These are phyloP conservation scores for Drosophila fulvimacula DNA, from an alignment of 2,888 invertebrate species.

Conservation along the genomic window DNA sequence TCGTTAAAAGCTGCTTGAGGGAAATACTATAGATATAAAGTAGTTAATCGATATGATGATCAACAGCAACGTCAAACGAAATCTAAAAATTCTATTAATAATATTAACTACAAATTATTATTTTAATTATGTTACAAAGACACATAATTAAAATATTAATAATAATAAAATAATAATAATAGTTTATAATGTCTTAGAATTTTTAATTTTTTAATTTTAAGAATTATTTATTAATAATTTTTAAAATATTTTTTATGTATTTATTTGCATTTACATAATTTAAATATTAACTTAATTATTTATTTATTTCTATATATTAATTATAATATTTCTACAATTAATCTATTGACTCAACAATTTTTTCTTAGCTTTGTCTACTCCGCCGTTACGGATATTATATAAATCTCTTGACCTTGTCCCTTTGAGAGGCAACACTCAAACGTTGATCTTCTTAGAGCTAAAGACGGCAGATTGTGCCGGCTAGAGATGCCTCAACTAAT, in stretches of 20 bases:
- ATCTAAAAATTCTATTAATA: too few relatives aligned
- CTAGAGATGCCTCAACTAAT: slow-evolving; percentile 4
- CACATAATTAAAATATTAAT: too few relatives aligned
- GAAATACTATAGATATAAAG: neutral
- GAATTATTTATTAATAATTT: too few relatives aligned
- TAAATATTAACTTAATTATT: neutral
- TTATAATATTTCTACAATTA: neutral
- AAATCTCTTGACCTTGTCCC: neutral
- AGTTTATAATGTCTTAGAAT: too few relatives aligned
- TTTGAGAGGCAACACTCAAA: neutral
- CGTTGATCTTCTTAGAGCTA: neutral
- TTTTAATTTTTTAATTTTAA: too few relatives aligned
- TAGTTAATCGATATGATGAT: neutral
- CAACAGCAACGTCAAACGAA: too few relatives aligned
- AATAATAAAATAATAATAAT: too few relatives aligned
- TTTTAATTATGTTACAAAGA: too few relatives aligned
- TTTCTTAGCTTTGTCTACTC: neutral
- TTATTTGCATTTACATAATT: neutral
- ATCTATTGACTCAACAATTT: neutral
- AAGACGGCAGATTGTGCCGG: neutral
- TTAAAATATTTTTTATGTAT: neutral
- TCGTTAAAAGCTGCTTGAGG: neutral
- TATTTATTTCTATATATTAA: neutral
- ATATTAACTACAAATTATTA: too few relatives aligned
- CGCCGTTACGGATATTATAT: neutral